These are phyloP conservation scores for Distichodus sexfasciatus DNA, from an alignment of 2,797 vertebrate species.

Conservation along the genomic window DNA sequence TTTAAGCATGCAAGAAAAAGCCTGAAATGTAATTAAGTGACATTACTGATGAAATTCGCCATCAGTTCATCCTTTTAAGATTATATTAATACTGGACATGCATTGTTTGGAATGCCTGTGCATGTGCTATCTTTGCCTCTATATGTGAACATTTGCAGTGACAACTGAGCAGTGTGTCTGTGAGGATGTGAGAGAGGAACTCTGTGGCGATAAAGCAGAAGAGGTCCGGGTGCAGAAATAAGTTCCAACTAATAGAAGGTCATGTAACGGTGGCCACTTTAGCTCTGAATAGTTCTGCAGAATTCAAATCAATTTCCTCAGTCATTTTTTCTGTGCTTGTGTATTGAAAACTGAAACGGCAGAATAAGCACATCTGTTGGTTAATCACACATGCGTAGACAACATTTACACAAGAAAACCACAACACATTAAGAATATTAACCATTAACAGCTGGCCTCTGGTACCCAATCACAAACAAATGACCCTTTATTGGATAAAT, in stretches of 20 bases:
- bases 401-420: neutral
- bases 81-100: neutral
- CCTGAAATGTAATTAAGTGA: too few species aligned
- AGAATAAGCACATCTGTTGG: neutral
- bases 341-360: neutral
- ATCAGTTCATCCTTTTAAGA: too few species aligned
- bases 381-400: neutral
- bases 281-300: neutral
- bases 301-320: neutral
- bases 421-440: neutral
- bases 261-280: neutral
- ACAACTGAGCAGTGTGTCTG: neutral
- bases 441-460: neutral
- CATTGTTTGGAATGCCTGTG: too few species aligned
- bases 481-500: too few species aligned
- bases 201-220: constrained; percentile 22
- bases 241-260: neutral
- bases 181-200: constrained; percentile 40
- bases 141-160: neutral
- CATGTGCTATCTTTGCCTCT: neutral
- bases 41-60: too few species aligned
- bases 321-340: neutral
- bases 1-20: too few species aligned
- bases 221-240: constrained; percentile 6
- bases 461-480: neutral